Percentiles rank a stretch among this genome's conserved stretches.
phyloP scores from a whole-genome alignment of 2,797 vertebrate genomes.

The Xenops minutus region DNA sequence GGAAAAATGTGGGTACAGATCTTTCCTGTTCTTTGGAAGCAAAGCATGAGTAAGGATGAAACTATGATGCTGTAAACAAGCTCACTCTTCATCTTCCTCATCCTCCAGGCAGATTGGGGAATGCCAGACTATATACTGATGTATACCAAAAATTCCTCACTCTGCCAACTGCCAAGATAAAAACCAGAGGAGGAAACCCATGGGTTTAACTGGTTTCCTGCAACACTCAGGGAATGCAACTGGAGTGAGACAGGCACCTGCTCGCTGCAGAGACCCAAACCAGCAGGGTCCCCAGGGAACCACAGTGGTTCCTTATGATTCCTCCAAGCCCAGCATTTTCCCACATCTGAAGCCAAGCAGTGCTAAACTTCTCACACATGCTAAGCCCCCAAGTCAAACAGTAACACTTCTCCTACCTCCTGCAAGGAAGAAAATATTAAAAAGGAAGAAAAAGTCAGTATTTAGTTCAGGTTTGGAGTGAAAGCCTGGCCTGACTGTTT shows the following conservation, averaged over 20 bases:
- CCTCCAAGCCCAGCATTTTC: neutral
- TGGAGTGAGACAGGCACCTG: neutral
- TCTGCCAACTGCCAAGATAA: neutral
- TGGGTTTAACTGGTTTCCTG: neutral
- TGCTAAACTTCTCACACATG: accelerated
- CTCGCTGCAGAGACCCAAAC: neutral
- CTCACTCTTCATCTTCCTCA: neutral
- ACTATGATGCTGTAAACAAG: neutral
- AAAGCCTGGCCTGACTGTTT: neutral
- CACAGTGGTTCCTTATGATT: accelerated
- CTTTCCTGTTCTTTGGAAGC: neutral
- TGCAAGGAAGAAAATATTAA: accelerated
- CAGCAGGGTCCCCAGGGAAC: neutral
- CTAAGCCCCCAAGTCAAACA: neutral
- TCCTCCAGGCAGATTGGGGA: neutral
- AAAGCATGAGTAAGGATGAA: neutral
- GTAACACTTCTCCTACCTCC: neutral
- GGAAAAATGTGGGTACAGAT: neutral
- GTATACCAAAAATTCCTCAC: neutral
- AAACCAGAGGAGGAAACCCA: neutral
- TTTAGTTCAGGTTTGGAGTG: neutral
- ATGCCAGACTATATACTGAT: neutral
- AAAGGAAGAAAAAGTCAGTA: neutral
- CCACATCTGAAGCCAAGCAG: neutral
- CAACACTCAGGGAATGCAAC: neutral